Evolutionary conservation across 2,888 invertebrate species (phyloP).

Genomic region (Papilio demoleus): DNA sequence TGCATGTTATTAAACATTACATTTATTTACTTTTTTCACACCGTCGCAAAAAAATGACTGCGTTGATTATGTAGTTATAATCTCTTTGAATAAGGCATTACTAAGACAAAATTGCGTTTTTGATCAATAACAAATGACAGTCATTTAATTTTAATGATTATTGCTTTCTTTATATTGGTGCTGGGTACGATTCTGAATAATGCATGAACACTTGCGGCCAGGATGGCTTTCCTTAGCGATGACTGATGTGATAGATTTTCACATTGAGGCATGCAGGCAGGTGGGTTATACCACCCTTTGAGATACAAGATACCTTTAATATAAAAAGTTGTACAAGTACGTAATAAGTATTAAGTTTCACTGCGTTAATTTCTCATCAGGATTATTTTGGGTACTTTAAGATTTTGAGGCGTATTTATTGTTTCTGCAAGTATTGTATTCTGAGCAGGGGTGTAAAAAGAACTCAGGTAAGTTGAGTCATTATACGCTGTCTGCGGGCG

Average conservation of each 20-base stretch:
- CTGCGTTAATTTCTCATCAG: too few relatives aligned
- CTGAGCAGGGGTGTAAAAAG: constrained; percentile 19
- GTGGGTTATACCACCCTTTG: background rate
- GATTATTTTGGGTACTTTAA: too few relatives aligned
- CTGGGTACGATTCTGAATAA: background rate
- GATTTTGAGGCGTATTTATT: background rate
- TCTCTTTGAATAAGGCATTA: too few relatives aligned
- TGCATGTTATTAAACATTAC: too few relatives aligned
- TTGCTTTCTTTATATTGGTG: background rate
- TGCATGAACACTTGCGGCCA: background rate
- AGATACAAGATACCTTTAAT: too few relatives aligned
- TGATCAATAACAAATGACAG: background rate
- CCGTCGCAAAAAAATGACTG: too few relatives aligned
- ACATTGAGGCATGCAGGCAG: background rate
- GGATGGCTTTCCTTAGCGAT: background rate
- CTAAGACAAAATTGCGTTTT: too few relatives aligned
- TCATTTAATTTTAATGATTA: background rate
- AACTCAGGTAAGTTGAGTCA: constrained; percentile 47
- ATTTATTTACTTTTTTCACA: too few relatives aligned
- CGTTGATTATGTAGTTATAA: too few relatives aligned
- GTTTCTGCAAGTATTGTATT: background rate
- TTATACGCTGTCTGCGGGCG: constrained; percentile 35
- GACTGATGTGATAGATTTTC: background rate
- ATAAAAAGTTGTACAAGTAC: background rate
- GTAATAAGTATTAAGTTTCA: background rate